These are phyloP conservation scores for Xenopus laevis DNA, from an alignment of 2,113 vertebrate genomes.

Conservation along the genomic window DNA sequence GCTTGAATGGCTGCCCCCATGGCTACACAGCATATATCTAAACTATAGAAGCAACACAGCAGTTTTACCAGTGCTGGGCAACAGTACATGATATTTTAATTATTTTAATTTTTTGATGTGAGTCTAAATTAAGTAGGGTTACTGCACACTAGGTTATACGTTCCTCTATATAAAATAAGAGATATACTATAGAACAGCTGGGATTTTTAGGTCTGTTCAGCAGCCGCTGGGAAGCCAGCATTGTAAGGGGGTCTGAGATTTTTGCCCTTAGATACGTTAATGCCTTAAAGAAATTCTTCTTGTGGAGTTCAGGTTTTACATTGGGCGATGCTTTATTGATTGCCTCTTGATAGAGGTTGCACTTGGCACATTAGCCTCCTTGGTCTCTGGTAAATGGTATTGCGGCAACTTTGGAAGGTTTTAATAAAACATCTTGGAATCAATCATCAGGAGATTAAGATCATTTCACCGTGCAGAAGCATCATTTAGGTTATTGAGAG, in stretches of 20 bases:
- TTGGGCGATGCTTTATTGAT: neutral
- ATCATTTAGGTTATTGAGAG: conserved; percentile 13
- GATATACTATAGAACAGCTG: too few species aligned
- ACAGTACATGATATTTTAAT: too few species aligned
- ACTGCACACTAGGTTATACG: too few species aligned
- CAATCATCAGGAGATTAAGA: conserved; percentile 30
- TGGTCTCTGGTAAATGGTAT: conserved; percentile 21
- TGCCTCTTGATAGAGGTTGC: conserved; percentile 3
- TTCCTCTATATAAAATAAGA: too few species aligned
- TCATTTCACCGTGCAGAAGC: conserved; percentile 15
- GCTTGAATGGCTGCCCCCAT: too few species aligned
- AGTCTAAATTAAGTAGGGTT: too few species aligned
- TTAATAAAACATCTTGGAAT: conserved; percentile 34
- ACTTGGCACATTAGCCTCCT: conserved; percentile 10
- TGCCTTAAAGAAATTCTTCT: neutral
- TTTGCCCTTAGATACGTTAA: neutral
- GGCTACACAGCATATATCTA: too few species aligned
- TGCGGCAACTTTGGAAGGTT: conserved; percentile 20
- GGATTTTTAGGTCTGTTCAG: too few species aligned
- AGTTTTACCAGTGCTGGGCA: too few species aligned
- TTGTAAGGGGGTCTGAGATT: neutral
- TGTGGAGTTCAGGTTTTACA: neutral
- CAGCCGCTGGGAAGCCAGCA: neutral
- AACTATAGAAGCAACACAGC: too few species aligned
- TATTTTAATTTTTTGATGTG: too few species aligned